A percentile compares a stretch with the other conserved stretches of the same genome.
phyloP scores from a whole-genome alignment of 2,888 invertebrate genomes.

The Ephialtes manifestator region DNA sequence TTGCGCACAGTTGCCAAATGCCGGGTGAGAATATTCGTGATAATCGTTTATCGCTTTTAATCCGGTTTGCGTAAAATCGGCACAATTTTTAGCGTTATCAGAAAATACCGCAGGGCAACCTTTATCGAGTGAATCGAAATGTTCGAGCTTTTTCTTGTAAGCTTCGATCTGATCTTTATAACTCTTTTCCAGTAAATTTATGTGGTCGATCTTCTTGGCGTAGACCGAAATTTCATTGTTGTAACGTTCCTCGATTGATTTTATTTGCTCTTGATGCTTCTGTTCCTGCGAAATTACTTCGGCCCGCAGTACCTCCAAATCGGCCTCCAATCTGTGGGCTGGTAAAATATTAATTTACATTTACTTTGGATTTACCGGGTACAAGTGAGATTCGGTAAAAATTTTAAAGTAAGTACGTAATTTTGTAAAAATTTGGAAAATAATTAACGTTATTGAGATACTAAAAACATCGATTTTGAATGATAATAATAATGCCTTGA shows the following conservation, averaged over 20 bases:
- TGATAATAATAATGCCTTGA: no score
- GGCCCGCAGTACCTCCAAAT: conserved; percentile 64
- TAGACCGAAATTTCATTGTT: conserved; percentile 61
- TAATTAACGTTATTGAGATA: no score
- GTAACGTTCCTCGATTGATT: conserved; percentile 63
- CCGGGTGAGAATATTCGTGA: conserved; percentile 53
- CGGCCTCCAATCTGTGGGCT: conserved; percentile 70
- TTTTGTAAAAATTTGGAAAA: no score
- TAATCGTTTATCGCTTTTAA: background rate
- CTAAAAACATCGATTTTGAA: no score
- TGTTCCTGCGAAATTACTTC: conserved; percentile 62
- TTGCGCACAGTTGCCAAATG: conserved; percentile 24
- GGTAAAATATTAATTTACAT: background rate
- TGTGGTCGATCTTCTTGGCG: conserved; percentile 55
- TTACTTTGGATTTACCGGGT: background rate
- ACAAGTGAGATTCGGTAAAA: no score
- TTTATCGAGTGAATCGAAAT: background rate
- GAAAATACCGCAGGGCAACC: background rate
- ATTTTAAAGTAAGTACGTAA: no score
- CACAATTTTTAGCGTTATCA: background rate
- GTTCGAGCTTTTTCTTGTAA: conserved; percentile 37
- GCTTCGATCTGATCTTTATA: conserved; percentile 17
- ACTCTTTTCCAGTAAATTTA: conserved; percentile 21
- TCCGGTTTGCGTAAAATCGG: background rate
- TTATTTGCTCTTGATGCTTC: conserved; percentile 62